Conservation (phyloP, 2,797 vertebrate species). For the Xenentodon cancila region DNA sequence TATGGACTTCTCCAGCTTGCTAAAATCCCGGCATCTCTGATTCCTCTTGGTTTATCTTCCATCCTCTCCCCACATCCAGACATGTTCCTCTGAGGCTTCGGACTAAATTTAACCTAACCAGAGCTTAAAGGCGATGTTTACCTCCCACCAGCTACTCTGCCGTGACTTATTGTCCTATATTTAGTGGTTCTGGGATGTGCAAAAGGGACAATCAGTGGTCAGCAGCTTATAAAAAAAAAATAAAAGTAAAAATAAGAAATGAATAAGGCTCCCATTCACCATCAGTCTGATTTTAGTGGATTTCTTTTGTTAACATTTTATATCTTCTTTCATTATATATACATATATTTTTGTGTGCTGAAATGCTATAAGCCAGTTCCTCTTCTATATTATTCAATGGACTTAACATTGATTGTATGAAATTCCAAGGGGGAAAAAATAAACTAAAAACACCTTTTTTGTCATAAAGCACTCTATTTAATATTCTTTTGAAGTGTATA, state of each 20-base stretch:
- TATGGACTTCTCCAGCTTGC: background rate
- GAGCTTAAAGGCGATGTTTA: conserved; percentile 38
- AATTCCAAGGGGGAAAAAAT: too few relatives aligned
- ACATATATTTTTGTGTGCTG: conserved; percentile 12
- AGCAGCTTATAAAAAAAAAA: conserved; percentile 24
- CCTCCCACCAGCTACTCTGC: conserved; percentile 28
- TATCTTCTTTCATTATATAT: background rate
- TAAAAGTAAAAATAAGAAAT: conserved; percentile 14
- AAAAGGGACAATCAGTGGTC: conserved; percentile 45
- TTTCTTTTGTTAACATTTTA: background rate
- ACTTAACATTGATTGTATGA: background rate
- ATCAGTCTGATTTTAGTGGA: background rate
- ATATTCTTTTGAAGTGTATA: background rate
- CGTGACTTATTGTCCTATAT: conserved; percentile 45
- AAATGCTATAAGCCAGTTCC: background rate
- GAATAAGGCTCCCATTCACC: conserved; percentile 3
- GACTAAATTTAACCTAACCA: conserved; percentile 66
- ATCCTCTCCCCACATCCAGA: conserved; percentile 20
- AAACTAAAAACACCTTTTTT: background rate
- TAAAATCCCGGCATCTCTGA: conserved; percentile 13
- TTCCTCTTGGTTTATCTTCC: conserved; percentile 19
- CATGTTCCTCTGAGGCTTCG: conserved; percentile 47
- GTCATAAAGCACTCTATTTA: background rate
- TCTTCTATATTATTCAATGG: background rate
- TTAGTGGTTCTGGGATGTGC: conserved; percentile 67